Base-by-base conservation (phyloP, 2,797 vertebrate genomes). In the Acridotheres tristis region DNA sequence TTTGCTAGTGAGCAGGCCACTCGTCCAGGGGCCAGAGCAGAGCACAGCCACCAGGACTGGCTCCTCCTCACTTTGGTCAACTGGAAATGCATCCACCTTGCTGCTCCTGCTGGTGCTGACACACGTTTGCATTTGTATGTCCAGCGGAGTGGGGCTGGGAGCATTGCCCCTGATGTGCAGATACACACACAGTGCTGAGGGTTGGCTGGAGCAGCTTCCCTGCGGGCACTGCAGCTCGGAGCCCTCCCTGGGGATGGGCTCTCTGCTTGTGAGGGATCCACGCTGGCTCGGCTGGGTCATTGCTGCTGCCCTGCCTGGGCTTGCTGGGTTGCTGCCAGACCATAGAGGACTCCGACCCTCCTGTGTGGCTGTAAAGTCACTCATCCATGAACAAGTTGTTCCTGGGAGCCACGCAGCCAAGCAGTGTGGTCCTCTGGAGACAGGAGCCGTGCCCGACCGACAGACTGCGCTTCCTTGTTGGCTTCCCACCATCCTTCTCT, bases 241-340 rank as follows among this genome's bases (percentile, higher is more conserved):
- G 34, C 6, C 0, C 42, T 83, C 58, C 48, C 26, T 2, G 1
- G 42, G 21, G 7, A 19, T 1, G 4, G 23, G 20, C 17, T 58
- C n/a, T 65, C 50, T 67, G 45, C 58, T 58, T 36, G 47, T 6
- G 1, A 83, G 26, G 40, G 34, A 86, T 38, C 54, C 5, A 2
- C 1, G 0, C 11, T 57, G 32, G 38, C 38, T 86, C 1, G 0
- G 29, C 54, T 3, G 5, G 32, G 53, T 77, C 26, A 2, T 13
- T 86, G 29, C 67, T 77, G 66, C 42, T 55, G 47, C 78, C 27
- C 61, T 90, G 80, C 85, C 80, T 77, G 30, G 66, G 20, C 59
- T 87, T 7, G 16, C 77, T 85, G 79, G 22, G 29, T 13, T 11
- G 0, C 47, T 5, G 25, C 69, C 85, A 85, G 91, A 34, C 40